phyloP scores from a whole-genome alignment of 1,140 invertebrate species.

The Armadillidium nasatum region DNA sequence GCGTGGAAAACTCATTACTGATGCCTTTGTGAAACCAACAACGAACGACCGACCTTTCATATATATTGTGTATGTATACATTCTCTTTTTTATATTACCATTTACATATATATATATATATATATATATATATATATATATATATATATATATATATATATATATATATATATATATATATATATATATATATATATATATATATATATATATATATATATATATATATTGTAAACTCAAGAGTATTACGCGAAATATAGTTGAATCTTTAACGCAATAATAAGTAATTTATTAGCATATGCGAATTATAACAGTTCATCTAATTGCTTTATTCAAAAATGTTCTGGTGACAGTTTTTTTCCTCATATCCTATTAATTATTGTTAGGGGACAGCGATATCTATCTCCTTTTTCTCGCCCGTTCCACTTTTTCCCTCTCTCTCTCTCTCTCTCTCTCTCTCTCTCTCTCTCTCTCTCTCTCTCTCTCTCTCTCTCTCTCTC shows the following conservation, averaged over 20 bases:
- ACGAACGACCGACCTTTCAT: not conserved
- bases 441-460: too few species aligned
- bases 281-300: too few species aligned
- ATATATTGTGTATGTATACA: not conserved
- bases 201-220: not conserved
- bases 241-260: too few species aligned
- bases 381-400: not conserved
- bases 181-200: not conserved
- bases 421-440: not conserved
- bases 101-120: not conserved
- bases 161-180: not conserved
- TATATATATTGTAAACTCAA: too few species aligned
- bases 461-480: too few species aligned
- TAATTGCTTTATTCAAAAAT: not conserved
- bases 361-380: not conserved
- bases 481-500: too few species aligned
- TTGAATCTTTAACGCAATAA: too few species aligned
- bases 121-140: not conserved
- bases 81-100: not conserved
- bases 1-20: not conserved
- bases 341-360: not conserved
- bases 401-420: too few species aligned
- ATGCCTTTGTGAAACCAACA: conserved; percentile 7
- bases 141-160: not conserved
- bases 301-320: not conserved